These are phyloP conservation scores for Heptranchias perlo DNA, from an alignment of 2,113 vertebrate species.

Conservation along the genomic window DNA sequence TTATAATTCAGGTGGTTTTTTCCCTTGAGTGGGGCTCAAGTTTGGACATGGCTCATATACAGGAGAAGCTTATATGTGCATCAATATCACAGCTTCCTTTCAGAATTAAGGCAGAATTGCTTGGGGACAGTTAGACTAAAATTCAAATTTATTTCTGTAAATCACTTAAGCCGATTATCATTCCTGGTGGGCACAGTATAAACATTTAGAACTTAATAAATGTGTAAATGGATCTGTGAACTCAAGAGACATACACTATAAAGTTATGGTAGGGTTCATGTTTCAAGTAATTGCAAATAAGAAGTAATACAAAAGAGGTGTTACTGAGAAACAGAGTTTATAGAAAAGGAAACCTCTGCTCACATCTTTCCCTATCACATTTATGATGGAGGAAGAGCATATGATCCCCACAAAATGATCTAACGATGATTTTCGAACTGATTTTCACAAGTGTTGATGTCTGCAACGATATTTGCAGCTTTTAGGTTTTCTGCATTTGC, in stretches of 20 bases:
- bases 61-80: background rate
- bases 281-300: background rate
- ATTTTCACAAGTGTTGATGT: background rate
- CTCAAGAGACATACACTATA: background rate
- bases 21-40: background rate
- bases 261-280: background rate
- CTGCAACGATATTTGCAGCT: background rate
- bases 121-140: background rate
- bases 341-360: background rate
- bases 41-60: background rate
- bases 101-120: background rate
- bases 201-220: background rate
- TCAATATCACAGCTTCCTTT: background rate
- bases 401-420: background rate
- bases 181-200: background rate
- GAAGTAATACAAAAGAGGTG: background rate
- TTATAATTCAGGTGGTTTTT: background rate
- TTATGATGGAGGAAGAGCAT: background rate
- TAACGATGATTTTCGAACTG: background rate
- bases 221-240: background rate
- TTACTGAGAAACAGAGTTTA: background rate
- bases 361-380: background rate
- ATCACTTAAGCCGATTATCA: constrained; percentile 4
- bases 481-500: background rate
- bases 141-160: constrained; percentile 16